Percentiles rank a stretch among this genome's conserved stretches.
These are phyloP conservation scores for Mastomys natalensis DNA, from an alignment of 2,113 vertebrate species.

Conservation along the genomic window DNA sequence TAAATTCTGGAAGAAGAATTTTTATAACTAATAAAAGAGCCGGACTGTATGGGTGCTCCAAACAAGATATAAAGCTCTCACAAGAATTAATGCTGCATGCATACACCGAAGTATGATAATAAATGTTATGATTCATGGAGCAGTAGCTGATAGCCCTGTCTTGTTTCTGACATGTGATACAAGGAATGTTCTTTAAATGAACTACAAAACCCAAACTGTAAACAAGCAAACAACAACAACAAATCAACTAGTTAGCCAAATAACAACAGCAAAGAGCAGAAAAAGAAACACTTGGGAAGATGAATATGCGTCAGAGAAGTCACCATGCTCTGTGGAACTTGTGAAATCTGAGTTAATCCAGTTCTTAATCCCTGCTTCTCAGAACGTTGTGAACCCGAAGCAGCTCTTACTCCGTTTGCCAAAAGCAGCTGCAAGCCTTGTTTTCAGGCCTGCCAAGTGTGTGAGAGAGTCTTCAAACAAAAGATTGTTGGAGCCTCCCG, in stretches of 20 bases:
- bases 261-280: no score
- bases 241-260: not conserved
- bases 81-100: no score
- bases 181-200: not conserved
- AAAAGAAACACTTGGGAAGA: not conserved
- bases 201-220: not conserved
- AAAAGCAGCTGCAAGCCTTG: not conserved
- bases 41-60: not conserved
- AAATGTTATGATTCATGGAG: no score
- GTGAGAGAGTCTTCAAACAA: not conserved
- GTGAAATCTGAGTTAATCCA: not conserved
- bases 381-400: no score
- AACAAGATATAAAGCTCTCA: not conserved
- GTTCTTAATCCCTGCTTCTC: rapidly evolving
- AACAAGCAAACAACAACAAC: not conserved
- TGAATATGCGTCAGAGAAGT: not conserved
- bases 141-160: not conserved
- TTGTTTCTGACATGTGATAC: not conserved
- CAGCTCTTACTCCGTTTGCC: not conserved
- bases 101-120: not conserved
- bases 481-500: not conserved
- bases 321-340: no score
- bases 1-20: not conserved
- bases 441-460: not conserved
- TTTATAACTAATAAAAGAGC: not conserved